phyloP scores from a whole-genome alignment of 1,140 invertebrate species.

The Papilio polyxenes region DNA sequence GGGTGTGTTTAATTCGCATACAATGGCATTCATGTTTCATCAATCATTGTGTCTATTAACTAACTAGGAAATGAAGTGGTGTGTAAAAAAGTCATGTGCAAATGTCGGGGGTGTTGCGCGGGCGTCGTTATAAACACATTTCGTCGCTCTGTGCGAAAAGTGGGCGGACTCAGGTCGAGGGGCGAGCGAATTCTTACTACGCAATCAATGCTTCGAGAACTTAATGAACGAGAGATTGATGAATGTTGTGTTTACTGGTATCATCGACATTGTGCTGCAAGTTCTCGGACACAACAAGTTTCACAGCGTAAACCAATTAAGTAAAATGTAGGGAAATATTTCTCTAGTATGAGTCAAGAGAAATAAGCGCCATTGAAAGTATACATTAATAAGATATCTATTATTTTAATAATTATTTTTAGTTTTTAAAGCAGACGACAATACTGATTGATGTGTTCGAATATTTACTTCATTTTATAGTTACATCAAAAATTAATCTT shows the following conservation, averaged over 20 bases:
- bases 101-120: constrained; percentile 66
- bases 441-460: background rate
- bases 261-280: background rate
- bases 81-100: constrained; percentile 52
- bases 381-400: background rate
- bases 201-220: constrained; percentile 59
- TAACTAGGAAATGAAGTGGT: constrained; percentile 63
- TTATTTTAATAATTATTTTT: background rate
- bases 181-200: constrained; percentile 49
- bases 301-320: background rate
- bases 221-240: constrained; percentile 69
- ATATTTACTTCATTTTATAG: background rate
- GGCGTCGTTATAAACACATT: constrained; percentile 76
- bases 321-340: too few relatives aligned
- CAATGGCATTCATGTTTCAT: constrained; percentile 47
- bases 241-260: constrained; percentile 46
- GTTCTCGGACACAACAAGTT: background rate
- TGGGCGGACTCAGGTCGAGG: constrained; percentile 55
- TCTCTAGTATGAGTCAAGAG: too few relatives aligned
- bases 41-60: constrained; percentile 68
- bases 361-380: background rate
- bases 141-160: constrained; percentile 63
- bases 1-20: constrained; percentile 53
- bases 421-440: background rate
- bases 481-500: background rate